phyloP scores from a whole-genome alignment of 2,113 vertebrate genomes.

The Burhinus oedicnemus region DNA sequence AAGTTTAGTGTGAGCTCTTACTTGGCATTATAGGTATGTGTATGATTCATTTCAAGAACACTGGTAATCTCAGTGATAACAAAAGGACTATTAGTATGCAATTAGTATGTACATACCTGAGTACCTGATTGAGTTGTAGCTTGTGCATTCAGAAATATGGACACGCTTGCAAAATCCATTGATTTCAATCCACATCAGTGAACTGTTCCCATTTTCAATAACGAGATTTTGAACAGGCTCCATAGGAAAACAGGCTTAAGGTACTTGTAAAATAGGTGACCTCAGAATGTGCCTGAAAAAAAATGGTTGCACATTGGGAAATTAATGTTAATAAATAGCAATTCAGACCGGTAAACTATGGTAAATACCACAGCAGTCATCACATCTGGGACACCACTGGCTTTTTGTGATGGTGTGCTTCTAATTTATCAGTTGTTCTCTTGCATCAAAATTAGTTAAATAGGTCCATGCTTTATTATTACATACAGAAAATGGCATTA shows the following conservation, averaged over 20 bases:
- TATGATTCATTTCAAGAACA: background rate
- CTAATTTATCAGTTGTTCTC: background rate
- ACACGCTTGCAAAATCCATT: background rate
- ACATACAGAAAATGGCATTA: background rate
- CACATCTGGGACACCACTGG: background rate
- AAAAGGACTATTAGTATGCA: background rate
- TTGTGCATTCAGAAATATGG: background rate
- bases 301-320: background rate
- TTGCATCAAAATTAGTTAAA: background rate
- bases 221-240: constrained; percentile 7
- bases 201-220: background rate
- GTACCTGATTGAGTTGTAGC: background rate
- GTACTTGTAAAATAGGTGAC: background rate
- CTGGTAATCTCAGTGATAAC: background rate
- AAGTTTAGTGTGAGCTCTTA: background rate
- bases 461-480: background rate
- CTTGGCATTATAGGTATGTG: background rate
- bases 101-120: background rate
- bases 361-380: background rate
- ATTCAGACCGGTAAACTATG: background rate
- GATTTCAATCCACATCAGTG: background rate
- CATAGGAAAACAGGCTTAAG: background rate
- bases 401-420: background rate
- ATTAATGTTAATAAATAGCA: background rate
- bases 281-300: background rate